These are phyloP conservation scores for Tetramorium parvispinum DNA, from an alignment of 1,140 invertebrate genomes.

Conservation along the genomic window DNA sequence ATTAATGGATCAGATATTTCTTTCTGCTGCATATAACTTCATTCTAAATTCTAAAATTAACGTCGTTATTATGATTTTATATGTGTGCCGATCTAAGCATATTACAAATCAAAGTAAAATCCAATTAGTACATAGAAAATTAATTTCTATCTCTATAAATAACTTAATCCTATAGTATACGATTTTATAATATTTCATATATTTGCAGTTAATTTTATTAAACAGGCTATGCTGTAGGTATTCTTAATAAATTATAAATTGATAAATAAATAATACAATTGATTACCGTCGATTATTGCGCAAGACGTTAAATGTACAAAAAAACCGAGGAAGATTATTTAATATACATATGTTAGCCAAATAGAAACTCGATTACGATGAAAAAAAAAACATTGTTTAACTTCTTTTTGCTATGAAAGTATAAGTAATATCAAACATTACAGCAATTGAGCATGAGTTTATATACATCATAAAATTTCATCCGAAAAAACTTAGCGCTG, in stretches of 20 bases:
- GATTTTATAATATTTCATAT: not conserved
- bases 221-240: not conserved
- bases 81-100: not conserved
- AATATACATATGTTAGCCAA: not conserved
- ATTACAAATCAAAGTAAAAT: not conserved
- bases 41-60: too few relatives aligned
- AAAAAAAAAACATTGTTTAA: too few relatives aligned
- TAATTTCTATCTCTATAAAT: not conserved
- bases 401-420: too few relatives aligned
- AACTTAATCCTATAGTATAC: not conserved
- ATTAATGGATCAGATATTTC: too few relatives aligned
- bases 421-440: too few relatives aligned
- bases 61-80: too few relatives aligned
- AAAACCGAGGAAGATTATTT: not conserved
- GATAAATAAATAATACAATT: not conserved
- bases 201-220: not conserved
- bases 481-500: too few relatives aligned
- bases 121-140: not conserved
- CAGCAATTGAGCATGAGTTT: too few relatives aligned
- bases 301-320: not conserved
- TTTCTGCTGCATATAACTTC: too few relatives aligned
- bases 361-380: conserved; percentile 16
- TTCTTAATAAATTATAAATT: not conserved
- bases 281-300: not conserved
- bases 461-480: too few relatives aligned